These are phyloP conservation scores for Gavialis gangeticus DNA, from an alignment of 2,113 vertebrate genomes.

Conservation along the genomic window DNA sequence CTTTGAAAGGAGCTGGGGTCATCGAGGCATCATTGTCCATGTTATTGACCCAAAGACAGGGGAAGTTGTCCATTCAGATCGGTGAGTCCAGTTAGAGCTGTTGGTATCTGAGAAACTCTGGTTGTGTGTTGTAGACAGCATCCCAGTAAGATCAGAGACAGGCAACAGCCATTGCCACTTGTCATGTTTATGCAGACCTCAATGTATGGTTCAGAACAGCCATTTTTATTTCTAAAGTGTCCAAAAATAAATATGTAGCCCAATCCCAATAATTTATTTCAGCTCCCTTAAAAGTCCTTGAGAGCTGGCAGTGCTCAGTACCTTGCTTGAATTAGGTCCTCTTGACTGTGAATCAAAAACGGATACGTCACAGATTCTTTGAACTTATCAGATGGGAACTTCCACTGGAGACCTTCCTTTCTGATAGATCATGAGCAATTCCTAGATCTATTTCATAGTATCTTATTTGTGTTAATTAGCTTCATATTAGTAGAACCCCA, in stretches of 20 bases:
- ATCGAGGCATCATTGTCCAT: slow-evolving; percentile 92
- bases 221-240: background rate
- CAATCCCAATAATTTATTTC: background rate
- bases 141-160: background rate
- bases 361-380: background rate
- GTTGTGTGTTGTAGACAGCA: background rate
- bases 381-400: background rate
- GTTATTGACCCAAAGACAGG: slow-evolving; percentile 87
- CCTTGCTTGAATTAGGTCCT: background rate
- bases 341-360: background rate
- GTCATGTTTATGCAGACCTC: background rate
- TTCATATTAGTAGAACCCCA: background rate
- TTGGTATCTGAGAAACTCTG: background rate
- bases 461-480: background rate
- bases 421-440: background rate
- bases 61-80: slow-evolving; percentile 87
- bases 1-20: slow-evolving; percentile 95
- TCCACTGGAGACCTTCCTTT: background rate
- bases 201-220: background rate
- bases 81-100: slow-evolving; percentile 75
- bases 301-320: background rate
- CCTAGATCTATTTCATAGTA: background rate
- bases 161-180: background rate
- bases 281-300: background rate
- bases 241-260: background rate